Percentiles rank a stretch among this genome's conserved stretches.
Conservation (phyloP, 1,140 invertebrate genomes). For the Diorhabda carinulata region DNA sequence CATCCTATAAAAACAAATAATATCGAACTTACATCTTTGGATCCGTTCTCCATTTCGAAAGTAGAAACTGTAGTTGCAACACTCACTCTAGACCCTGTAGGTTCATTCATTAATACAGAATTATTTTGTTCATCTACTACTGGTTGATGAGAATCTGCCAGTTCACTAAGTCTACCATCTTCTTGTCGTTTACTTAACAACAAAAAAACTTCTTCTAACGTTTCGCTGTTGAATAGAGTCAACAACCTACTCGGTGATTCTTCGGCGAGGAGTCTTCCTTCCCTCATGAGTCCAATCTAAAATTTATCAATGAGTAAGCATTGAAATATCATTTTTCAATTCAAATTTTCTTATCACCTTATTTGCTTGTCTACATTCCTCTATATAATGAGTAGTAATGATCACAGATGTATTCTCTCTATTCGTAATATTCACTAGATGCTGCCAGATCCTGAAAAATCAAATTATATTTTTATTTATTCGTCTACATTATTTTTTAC, state of each 20-base stretch:
- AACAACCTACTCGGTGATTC: constrained; percentile 69
- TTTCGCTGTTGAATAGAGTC: constrained; percentile 58
- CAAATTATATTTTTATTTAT: neutral
- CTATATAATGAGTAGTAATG: constrained; percentile 94
- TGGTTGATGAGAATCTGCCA: neutral
- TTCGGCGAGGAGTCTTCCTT: constrained; percentile 81
- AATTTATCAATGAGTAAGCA: neutral
- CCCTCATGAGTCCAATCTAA: constrained; percentile 85
- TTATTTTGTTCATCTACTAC: constrained; percentile 21
- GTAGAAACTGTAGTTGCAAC: constrained; percentile 21
- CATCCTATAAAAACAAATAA: neutral
- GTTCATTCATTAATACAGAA: constrained; percentile 3
- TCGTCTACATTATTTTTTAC: too few relatives aligned
- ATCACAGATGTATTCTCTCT: constrained; percentile 69
- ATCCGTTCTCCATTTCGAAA: constrained; percentile 23
- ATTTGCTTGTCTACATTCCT: constrained; percentile 82
- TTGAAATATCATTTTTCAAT: too few relatives aligned
- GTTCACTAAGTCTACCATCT: constrained; percentile 33
- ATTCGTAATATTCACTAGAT: constrained; percentile 70
- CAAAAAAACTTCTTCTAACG: constrained; percentile 71
- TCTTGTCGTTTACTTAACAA: constrained; percentile 63
- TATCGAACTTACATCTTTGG: constrained; percentile 27
- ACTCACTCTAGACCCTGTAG: neutral
- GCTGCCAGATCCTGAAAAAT: constrained; percentile 77
- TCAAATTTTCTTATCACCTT: constrained; percentile 41